phyloP scores from a whole-genome alignment of 2,113 vertebrate species.

The Sphaerodactylus townsendi region DNA sequence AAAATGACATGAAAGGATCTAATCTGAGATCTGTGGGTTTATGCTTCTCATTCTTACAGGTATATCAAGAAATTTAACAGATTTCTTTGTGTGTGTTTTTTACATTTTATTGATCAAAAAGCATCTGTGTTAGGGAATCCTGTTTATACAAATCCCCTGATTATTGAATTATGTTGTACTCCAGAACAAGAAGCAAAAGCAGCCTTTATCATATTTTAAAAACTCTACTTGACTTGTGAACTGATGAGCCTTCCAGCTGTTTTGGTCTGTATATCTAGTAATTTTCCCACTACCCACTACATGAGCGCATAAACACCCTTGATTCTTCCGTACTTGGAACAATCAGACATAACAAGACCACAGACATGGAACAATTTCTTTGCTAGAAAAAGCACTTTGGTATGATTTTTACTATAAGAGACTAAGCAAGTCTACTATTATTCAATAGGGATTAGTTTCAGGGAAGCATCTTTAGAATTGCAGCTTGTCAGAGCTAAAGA shows the following conservation, averaged over 20 bases:
- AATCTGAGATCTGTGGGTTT: background rate
- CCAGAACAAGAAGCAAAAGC: conserved; percentile 24
- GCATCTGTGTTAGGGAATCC: conserved; percentile 20
- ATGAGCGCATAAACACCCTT: conserved; percentile 17
- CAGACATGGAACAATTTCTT: conserved; percentile 16
- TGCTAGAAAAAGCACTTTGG: conserved; percentile 38
- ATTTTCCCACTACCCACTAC: conserved; percentile 18
- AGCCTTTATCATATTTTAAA: conserved; percentile 40
- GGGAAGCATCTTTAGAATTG: too few species aligned
- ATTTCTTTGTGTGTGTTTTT: conserved; percentile 18
- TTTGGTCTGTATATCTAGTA: conserved; percentile 10
- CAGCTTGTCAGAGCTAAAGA: background rate
- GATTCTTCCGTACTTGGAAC: conserved; percentile 5
- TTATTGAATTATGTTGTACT: conserved; percentile 23
- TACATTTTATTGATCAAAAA: conserved; percentile 45
- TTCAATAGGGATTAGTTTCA: too few species aligned
- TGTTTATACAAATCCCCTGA: conserved; percentile 2
- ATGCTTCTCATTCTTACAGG: background rate
- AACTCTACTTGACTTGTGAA: background rate
- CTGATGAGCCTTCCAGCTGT: conserved; percentile 11
- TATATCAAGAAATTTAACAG: conserved; percentile 28
- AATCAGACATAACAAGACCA: fast-evolving
- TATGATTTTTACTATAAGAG: background rate
- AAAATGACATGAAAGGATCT: background rate
- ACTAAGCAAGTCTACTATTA: too few species aligned